These are phyloP conservation scores for Drosophila saltans DNA, from an alignment of 1,140 invertebrate species.

Conservation along the genomic window DNA sequence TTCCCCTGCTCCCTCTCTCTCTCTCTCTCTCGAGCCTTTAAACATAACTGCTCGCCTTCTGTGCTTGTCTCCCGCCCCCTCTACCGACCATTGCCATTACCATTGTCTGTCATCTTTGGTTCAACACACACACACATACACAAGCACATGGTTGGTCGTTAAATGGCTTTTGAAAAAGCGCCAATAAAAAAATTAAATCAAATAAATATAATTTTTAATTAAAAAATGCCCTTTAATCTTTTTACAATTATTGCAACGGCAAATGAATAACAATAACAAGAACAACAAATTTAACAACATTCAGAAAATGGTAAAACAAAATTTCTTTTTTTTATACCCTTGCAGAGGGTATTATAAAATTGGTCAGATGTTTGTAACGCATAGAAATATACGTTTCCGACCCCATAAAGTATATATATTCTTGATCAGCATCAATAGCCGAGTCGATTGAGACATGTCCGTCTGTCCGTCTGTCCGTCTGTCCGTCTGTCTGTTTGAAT, in stretches of 20 bases:
- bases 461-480: no score
- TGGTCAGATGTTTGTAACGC: no score
- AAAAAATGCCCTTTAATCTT: slow-evolving; percentile 80
- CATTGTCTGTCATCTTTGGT: slow-evolving; percentile 22
- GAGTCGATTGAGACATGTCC: no score
- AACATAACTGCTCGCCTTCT: not conserved
- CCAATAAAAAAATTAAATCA: slow-evolving; percentile 81
- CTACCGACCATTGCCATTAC: not conserved
- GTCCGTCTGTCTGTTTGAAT: no score
- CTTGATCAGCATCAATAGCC: no score
- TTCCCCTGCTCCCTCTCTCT: not conserved
- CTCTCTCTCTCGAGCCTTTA: not conserved
- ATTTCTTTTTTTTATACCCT: no score
- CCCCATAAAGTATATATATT: no score
- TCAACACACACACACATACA: not conserved
- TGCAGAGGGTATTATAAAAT: no score
- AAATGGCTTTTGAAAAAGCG: slow-evolving; percentile 78
- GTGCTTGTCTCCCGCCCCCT: not conserved
- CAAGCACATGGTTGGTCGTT: slow-evolving; percentile 37
- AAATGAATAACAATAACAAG: slow-evolving; percentile 43
- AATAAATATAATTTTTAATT: slow-evolving; percentile 82
- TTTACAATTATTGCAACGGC: slow-evolving; percentile 71
- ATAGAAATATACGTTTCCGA: no score
- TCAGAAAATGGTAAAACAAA: no score
- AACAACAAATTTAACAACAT: not conserved